These are phyloP conservation scores for Melanerpes formicivorus DNA, from an alignment of 2,113 vertebrate genomes.

Conservation along the genomic window DNA sequence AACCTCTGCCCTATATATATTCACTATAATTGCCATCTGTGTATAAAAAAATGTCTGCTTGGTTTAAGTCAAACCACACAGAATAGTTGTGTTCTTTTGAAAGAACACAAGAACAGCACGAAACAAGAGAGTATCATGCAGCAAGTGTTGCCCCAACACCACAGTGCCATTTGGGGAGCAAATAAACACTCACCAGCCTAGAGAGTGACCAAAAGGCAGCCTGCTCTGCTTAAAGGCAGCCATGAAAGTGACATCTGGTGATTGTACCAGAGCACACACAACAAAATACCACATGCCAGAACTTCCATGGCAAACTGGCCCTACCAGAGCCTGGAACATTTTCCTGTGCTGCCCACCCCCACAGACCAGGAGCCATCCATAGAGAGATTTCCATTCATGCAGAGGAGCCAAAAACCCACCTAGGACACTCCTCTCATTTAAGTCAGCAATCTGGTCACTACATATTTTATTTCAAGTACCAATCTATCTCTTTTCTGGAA, in stretches of 20 bases:
- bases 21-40: conserved; percentile 10
- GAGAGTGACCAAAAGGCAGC: neutral
- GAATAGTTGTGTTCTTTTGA: neutral
- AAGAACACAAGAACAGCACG: neutral
- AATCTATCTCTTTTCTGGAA: neutral
- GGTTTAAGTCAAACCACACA: neutral
- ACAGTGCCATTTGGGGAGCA: neutral
- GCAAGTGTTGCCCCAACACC: neutral
- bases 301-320: neutral
- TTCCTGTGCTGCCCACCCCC: conserved; percentile 47
- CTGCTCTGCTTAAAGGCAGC: neutral
- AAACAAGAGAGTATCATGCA: neutral
- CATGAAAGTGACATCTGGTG: conserved; percentile 69
- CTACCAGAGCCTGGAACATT: conserved; percentile 25
- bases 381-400: conserved; percentile 33
- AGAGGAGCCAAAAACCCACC: neutral
- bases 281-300: conserved; percentile 59
- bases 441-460: neutral
- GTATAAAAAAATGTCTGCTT: neutral
- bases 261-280: conserved; percentile 59
- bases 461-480: neutral
- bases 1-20: conserved; percentile 24
- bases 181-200: neutral
- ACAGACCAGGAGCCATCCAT: conserved; percentile 58
- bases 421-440: neutral